These are phyloP conservation scores for Chaetops frenatus DNA, from an alignment of 2,113 vertebrate species.

Conservation along the genomic window DNA sequence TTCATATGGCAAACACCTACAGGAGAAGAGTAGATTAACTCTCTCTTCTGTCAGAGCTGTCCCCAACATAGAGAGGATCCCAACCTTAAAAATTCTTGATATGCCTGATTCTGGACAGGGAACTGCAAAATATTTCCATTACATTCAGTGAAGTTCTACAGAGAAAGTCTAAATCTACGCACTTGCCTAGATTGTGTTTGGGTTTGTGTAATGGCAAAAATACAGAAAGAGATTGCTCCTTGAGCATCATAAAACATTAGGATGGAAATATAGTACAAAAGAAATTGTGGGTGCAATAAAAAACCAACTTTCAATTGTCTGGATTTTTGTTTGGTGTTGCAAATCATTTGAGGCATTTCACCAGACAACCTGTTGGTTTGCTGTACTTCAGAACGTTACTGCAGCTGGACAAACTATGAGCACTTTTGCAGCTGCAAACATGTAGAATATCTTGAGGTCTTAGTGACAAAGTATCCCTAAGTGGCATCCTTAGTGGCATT, in stretches of 20 bases:
- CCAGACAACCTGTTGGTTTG: not conserved
- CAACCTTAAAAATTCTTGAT: not conserved
- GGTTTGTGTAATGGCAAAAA: not conserved
- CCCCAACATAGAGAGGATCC: not conserved
- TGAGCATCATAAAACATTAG: not conserved
- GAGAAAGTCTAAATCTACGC: not conserved
- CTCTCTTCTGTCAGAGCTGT: not conserved
- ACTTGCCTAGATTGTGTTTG: not conserved
- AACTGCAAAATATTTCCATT: not conserved
- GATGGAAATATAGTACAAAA: not conserved
- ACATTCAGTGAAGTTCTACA: not conserved
- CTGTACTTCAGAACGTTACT: not conserved
- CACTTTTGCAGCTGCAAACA: not conserved
- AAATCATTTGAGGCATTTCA: not conserved
- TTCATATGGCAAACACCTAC: not conserved
- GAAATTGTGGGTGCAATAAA: not conserved
- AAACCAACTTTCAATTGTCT: not conserved
- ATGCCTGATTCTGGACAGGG: fast-evolving
- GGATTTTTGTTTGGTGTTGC: not conserved
- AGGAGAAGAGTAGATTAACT: not conserved
- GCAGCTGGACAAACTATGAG: not conserved
- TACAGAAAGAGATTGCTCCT: not conserved
- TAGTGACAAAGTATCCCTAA: not conserved
- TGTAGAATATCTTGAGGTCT: not conserved
- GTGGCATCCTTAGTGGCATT: no score